Evolutionary conservation across 2,113 vertebrate genomes (phyloP).

Genomic region (Hippocampus guttulatus): DNA sequence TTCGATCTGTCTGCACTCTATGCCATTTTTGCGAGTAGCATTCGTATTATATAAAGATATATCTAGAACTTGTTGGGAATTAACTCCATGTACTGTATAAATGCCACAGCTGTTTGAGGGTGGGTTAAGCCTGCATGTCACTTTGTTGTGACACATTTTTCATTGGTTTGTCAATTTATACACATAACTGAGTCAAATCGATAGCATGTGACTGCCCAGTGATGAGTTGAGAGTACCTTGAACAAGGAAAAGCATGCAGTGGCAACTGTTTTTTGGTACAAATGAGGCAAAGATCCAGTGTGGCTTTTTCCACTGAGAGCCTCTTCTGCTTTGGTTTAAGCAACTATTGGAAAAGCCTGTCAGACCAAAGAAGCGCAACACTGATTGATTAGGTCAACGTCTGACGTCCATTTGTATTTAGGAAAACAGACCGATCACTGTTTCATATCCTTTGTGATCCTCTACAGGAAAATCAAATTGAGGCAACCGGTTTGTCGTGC

Average conservation of each 20-base stretch:
- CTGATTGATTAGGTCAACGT: conserved; percentile 14
- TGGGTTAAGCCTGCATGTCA: neutral
- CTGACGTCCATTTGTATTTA: conserved; percentile 9
- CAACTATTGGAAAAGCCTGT: conserved; percentile 22
- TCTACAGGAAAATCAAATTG: conserved; percentile 22
- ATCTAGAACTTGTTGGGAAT: neutral
- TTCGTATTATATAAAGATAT: neutral
- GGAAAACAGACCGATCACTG: neutral
- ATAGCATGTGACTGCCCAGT: neutral
- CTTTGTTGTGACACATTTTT: neutral
- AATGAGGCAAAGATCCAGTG: conserved; percentile 33
- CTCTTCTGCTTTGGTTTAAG: conserved; percentile 26
- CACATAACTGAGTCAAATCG: neutral
- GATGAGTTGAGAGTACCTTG: neutral
- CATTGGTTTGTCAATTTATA: neutral
- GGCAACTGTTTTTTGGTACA: neutral
- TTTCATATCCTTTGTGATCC: conserved; percentile 3
- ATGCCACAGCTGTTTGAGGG: neutral
- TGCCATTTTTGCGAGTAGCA: neutral
- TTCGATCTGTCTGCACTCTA: neutral
- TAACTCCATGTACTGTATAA: neutral
- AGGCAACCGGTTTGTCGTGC: conserved; percentile 21
- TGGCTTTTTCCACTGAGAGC: conserved; percentile 31
- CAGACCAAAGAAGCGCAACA: conserved; percentile 11
- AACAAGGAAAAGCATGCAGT: neutral